These are phyloP conservation scores for Eupithecia inturbata DNA, from an alignment of 2,888 invertebrate species.

Conservation along the genomic window DNA sequence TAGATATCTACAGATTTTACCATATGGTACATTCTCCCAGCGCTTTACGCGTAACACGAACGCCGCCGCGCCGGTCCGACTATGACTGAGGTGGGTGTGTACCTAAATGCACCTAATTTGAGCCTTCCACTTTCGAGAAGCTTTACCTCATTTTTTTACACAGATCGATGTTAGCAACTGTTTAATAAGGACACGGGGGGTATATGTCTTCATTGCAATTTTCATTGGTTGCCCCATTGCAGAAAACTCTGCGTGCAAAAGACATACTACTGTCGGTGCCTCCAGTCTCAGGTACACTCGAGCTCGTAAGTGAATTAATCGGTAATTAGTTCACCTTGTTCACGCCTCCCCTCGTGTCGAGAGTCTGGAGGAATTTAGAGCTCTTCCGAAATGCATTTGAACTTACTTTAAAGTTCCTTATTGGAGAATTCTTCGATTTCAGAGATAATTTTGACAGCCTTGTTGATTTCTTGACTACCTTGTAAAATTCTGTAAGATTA, in stretches of 20 bases:
- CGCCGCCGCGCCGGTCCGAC: no score
- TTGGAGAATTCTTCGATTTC: conserved; percentile 4
- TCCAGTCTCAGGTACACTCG: conserved; percentile 21
- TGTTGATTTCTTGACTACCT: neutral
- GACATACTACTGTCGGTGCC: conserved; percentile 4
- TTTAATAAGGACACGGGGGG: neutral
- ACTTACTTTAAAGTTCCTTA: conserved; percentile 7
- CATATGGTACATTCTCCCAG: no score
- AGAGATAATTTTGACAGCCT: neutral
- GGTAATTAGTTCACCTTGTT: conserved; percentile 57
- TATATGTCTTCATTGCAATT: neutral
- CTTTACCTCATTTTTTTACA: no score
- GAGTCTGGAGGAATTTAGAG: conserved; percentile 30
- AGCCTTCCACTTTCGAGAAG: no score
- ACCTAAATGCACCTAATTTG: no score
- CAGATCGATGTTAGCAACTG: no score
- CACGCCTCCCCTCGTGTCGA: conserved; percentile 41
- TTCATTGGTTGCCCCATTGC: neutral
- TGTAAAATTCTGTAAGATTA: neutral
- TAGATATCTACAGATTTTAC: no score
- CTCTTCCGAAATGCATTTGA: conserved; percentile 18
- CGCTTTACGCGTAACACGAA: no score
- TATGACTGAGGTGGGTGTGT: no score
- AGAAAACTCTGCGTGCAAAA: conserved; percentile 5
- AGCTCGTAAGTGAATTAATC: conserved; percentile 53